Evolutionary conservation across 2,797 vertebrate species (phyloP).

Genomic region (Manis pentadactyla): DNA sequence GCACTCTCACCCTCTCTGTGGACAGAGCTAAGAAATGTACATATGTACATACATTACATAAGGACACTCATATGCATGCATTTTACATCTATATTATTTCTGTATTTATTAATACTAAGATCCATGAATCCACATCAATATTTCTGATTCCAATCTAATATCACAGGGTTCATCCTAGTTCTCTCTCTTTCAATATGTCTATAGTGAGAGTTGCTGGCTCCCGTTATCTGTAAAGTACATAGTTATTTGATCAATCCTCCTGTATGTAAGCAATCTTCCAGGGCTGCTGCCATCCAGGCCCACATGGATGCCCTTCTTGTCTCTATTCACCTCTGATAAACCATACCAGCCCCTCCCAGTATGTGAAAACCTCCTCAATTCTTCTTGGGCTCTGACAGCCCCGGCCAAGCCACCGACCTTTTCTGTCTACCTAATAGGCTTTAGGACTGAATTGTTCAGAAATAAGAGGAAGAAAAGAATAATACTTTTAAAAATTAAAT

Average conservation of each 20-base stretch:
- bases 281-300: background rate
- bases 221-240: background rate
- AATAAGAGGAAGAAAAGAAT: background rate
- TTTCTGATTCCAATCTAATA: background rate
- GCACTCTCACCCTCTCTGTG: background rate
- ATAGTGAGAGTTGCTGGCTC: background rate
- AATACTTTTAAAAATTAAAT: background rate
- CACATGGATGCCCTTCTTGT: background rate
- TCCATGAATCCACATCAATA: background rate
- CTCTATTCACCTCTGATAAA: background rate
- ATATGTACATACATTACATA: background rate
- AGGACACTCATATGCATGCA: background rate
- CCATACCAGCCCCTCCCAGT: background rate
- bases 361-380: background rate
- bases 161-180: background rate
- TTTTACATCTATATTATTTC: background rate
- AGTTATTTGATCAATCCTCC: background rate
- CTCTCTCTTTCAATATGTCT: background rate
- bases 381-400: background rate
- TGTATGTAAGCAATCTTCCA: background rate
- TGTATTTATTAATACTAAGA: background rate
- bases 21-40: background rate
- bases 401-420: background rate
- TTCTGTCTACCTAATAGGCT: background rate
- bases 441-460: background rate